Evolutionary conservation across 1,140 invertebrate genomes (phyloP), one percentile per base, ranked within the genome.

Genomic region (Nilaparvata lugens): DNA sequence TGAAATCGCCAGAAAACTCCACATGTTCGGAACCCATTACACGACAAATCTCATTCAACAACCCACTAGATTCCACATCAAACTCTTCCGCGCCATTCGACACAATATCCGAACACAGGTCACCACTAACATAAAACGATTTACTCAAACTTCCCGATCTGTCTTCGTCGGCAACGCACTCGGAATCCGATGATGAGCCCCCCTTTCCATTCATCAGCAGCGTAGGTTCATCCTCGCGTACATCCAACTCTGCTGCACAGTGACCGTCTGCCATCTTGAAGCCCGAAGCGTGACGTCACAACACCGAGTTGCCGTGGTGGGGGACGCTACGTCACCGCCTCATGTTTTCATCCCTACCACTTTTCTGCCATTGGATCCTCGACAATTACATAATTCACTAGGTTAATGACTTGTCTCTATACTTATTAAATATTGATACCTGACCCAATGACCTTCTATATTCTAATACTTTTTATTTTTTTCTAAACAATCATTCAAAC

Each of bases 181-280:
- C 31, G 31, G 31, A 35, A 35, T 35, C 31, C 31, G 31, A 35
- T 35, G 31, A 35, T 35, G 31, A 35, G 24, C 52, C 56, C 11
- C 52, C 56, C 18, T 60, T 58, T 54, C 38, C 59, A 61, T 40
- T 62, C 54, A 62, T 40, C 21, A 56, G 18, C n/a, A 43, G 19
- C 48, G 42, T 19, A 35, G 9, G 13, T 18, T 40, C 19, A 42
- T 57, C 42, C 31, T 52, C 42, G 48, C 58, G 28, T 18, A 61
- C 59, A 40, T 21, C 38, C 54, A 40, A 54, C 52, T 40, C 52
- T n/a, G 31, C 56, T 24, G 52, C 57, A 52, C 56, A 54, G 42
- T 52, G 52, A 48, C 56, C 58, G 45, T 61, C 64, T 55, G 62
- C 62, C 61, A 63, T 65, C 56, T 60, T 63, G 52, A 19, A 48